Base-by-base conservation (phyloP, 1,140 invertebrate genomes). In the Palaemon carinicauda region DNA sequence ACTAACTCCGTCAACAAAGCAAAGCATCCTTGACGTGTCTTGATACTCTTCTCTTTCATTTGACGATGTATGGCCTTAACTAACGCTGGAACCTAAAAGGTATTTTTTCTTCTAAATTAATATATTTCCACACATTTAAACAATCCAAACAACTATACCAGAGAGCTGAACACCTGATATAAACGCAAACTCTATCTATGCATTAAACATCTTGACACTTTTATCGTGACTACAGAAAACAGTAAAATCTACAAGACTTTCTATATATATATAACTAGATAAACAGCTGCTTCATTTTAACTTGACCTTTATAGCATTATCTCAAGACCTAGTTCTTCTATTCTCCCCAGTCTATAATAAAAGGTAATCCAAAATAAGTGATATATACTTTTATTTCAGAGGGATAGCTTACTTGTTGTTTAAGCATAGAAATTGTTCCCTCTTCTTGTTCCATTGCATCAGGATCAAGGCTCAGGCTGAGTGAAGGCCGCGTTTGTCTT, bases 21-120 rank as follows among this genome's bases (percentile, higher is more conserved):
- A 90, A 99, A 96, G 91, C 97, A 98, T 89, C 97, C 96, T 91
- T 98, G 97, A 53, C 98, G 93, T 3, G 97, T 95, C 92, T 98
- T 98, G 87, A 97, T 95, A 89, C 96, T 97, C 91, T 98, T 98
- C 91, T 98, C 97, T 90, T 95, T 96, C 94, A 99, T 94, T 91
- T 98, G 96, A 80, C 94, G 94, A 90, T 97, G 95, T n/a, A 98
- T 93, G 12, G 97, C 96, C 91, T 96, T 96, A 0, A 99, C 96
- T 82, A 99, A 94, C 14, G 93, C 91, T 0, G 95, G 94, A 33
- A 97, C 94, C 91, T 95, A 93, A 51, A n/a, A 51, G 3, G 3
- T 80, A 17, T 51, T 50, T 80, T 82, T 21, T 77, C 27, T 51
- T n/a, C n/a, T n/a, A n/a, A 21, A 24, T 73, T 80, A 9, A 33